Percentiles rank a stretch among this genome's conserved stretches.
These are phyloP conservation scores for Halcyon smyrnensis DNA, from an alignment of 2,797 vertebrate species.

Conservation along the genomic window DNA sequence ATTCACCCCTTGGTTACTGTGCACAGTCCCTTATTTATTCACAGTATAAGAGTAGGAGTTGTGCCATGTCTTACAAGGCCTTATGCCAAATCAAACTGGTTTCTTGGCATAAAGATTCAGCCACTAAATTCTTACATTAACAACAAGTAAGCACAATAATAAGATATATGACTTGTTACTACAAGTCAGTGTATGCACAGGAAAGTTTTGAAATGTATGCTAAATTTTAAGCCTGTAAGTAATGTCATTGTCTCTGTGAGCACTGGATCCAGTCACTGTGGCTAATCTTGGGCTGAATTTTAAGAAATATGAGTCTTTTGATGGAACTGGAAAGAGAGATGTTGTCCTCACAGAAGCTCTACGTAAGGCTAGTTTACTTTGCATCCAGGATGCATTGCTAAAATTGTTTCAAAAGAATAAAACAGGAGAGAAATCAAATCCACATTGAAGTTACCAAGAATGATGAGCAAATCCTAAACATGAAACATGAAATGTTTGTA, in stretches of 20 bases:
- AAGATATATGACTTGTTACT: not conserved
- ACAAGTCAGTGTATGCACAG: not conserved
- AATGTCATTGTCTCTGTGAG: not conserved
- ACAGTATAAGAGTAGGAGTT: not conserved
- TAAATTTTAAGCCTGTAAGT: not conserved
- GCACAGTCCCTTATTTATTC: not conserved
- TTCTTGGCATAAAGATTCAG: not conserved
- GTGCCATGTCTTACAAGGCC: not conserved
- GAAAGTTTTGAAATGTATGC: not conserved
- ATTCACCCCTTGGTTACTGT: not conserved
- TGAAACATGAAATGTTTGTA: not conserved
- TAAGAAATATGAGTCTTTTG: not conserved
- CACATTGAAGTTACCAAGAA: not conserved
- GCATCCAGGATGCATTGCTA: not conserved
- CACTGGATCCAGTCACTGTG: not conserved
- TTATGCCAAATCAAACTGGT: not conserved
- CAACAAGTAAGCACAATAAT: not conserved
- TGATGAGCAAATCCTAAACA: not conserved
- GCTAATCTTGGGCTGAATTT: not conserved
- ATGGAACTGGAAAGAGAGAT: not conserved
- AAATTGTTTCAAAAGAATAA: not conserved
- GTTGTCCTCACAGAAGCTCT: not conserved
- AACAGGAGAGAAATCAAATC: not conserved
- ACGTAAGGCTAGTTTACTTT: not conserved
- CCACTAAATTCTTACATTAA: not conserved